phyloP scores from a whole-genome alignment of 2,797 vertebrate genomes.

The Aphelocoma californica region DNA sequence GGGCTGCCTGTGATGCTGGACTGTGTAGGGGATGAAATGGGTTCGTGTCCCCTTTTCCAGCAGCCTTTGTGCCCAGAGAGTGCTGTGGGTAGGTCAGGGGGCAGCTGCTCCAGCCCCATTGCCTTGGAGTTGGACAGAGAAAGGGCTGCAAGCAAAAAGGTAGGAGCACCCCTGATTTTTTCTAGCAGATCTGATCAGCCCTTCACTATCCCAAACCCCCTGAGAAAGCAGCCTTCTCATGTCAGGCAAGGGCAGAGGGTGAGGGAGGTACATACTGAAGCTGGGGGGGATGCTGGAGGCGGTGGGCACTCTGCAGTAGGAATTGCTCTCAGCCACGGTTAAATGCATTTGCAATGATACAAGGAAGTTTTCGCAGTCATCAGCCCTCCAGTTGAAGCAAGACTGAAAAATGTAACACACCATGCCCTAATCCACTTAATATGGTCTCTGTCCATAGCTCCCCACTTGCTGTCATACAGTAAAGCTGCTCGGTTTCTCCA shows the following conservation, averaged over 20 bases:
- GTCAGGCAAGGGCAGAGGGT: neutral
- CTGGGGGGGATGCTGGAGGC: neutral
- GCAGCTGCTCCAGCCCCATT: neutral
- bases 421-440: neutral
- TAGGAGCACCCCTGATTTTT: neutral
- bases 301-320: neutral
- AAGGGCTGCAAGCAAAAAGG: neutral
- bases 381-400: neutral
- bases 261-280: neutral
- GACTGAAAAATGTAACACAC: constrained; percentile 14
- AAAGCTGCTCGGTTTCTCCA: neutral
- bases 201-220: neutral
- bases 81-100: accelerated
- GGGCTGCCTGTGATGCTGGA: accelerated
- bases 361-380: neutral
- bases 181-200: neutral
- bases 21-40: accelerated
- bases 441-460: neutral
- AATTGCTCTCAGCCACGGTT: neutral
- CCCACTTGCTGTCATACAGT: neutral
- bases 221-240: neutral
- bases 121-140: neutral
- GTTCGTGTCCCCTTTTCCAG: neutral
- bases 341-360: neutral
- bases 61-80: too few relatives aligned